phyloP scores from a whole-genome alignment of 2,888 invertebrate species.

The Sinopyrophorus schimmeli region DNA sequence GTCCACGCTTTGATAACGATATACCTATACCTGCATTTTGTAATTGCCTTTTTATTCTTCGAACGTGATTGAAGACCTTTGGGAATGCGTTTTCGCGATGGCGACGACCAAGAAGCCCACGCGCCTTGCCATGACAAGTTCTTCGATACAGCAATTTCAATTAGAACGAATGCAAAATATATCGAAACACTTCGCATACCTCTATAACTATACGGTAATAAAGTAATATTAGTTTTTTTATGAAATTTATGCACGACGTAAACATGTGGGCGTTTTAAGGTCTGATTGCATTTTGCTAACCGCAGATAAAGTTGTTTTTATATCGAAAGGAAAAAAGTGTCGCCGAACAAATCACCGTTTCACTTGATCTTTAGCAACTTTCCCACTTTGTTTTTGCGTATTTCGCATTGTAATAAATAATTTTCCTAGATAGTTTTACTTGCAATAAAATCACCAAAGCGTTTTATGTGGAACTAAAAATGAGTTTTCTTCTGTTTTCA shows the following conservation, averaged over 20 bases:
- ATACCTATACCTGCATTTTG: conserved; percentile 1
- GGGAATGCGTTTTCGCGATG: conserved; percentile 11
- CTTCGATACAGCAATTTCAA: conserved; percentile 24
- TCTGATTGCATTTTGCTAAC: conserved; percentile 11
- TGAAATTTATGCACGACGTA: conserved; percentile 3
- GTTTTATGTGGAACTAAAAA: no score
- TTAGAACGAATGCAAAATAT: conserved; percentile 20
- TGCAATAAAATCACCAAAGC: no score
- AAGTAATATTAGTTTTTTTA: conserved; percentile 21
- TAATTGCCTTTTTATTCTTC: neutral
- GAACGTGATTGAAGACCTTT: conserved; percentile 3
- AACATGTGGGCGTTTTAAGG: conserved; percentile 16
- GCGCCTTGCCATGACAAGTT: conserved; percentile 13
- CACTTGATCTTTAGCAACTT: no score
- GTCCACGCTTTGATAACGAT: conserved; percentile 13
- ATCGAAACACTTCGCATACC: conserved; percentile 22
- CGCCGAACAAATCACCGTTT: no score
- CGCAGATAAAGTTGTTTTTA: no score
- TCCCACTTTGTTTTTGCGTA: no score
- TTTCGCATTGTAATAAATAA: no score
- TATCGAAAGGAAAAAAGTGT: no score
- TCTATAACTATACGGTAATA: conserved; percentile 18
- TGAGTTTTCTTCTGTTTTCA: no score
- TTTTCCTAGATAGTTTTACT: no score
- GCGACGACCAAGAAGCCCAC: conserved; percentile 16